A percentile compares a stretch with the other conserved stretches of the same genome.
phyloP scores from a whole-genome alignment of 2,888 invertebrate species.

The Ectropis crepuscularia region DNA sequence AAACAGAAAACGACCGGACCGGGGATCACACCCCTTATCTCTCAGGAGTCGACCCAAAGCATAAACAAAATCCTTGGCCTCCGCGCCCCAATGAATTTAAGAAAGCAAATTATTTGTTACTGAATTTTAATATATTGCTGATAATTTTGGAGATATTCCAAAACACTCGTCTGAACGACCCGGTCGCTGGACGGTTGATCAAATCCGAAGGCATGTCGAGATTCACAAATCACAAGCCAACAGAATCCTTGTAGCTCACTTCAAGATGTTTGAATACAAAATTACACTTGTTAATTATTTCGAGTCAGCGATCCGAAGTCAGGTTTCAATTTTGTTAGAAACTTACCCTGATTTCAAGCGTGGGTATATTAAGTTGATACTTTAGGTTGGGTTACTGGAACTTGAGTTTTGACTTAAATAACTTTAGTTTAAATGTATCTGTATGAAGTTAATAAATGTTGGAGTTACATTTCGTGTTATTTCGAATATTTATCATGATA shows the following conservation, averaged over 20 bases:
- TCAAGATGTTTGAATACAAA: slow-evolving; percentile 15
- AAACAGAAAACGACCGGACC: no score
- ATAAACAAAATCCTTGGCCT: no score
- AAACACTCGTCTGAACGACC: slow-evolving; percentile 29
- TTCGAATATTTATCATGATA: no score
- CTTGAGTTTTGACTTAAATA: background rate
- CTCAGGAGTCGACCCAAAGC: no score
- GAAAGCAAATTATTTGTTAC: no score
- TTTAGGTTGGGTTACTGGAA: background rate
- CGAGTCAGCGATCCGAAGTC: background rate
- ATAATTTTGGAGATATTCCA: background rate
- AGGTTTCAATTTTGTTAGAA: slow-evolving; percentile 6
- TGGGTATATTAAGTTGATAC: background rate
- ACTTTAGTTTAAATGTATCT: background rate
- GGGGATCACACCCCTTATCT: no score
- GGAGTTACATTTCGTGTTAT: no score
- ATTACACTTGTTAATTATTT: slow-evolving; percentile 21
- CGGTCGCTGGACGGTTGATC: slow-evolving; percentile 32
- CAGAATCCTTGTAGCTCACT: slow-evolving; percentile 15
- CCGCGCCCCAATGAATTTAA: no score
- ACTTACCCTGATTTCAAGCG: slow-evolving; percentile 2
- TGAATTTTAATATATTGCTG: background rate
- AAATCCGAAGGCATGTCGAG: slow-evolving; percentile 32
- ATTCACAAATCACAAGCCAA: slow-evolving; percentile 24
- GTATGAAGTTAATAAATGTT: no score